A percentile compares a stretch with the other conserved stretches of the same genome.
Conservation (phyloP, 1,140 invertebrate species). For the Bradynema listronoti region DNA sequence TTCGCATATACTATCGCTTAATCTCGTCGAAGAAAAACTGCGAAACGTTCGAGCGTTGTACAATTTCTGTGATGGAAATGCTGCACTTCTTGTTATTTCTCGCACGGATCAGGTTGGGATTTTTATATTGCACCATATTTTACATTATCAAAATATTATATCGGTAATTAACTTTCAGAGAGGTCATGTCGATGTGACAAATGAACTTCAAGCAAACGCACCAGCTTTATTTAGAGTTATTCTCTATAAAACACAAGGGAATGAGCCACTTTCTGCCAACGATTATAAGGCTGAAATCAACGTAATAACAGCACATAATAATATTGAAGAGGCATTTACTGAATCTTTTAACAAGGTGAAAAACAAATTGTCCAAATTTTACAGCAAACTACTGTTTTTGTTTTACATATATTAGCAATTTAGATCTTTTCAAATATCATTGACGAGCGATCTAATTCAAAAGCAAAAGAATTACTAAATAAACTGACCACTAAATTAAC, state of each 20-base stretch:
- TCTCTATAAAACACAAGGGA: slow-evolving; percentile 49
- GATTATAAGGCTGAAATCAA: slow-evolving; percentile 49
- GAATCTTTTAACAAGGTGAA: slow-evolving; percentile 46
- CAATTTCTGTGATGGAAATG: slow-evolving; percentile 44
- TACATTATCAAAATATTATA: slow-evolving; percentile 9
- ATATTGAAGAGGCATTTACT: slow-evolving; percentile 43
- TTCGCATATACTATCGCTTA: slow-evolving; percentile 51
- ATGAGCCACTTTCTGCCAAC: slow-evolving; percentile 36
- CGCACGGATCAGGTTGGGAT: slow-evolving; percentile 45
- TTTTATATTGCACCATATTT: slow-evolving; percentile 24
- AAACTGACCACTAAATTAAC: no score
- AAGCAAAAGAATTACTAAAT: no score
- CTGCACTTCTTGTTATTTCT: slow-evolving; percentile 42
- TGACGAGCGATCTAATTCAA: no score
- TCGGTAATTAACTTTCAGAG: slow-evolving; percentile 33
- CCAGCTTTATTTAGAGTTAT: slow-evolving; percentile 42
- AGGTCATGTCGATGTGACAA: slow-evolving; percentile 46
- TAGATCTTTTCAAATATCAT: no score
- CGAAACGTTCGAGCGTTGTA: slow-evolving; percentile 44
- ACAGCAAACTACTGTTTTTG: no score
- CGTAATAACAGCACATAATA: slow-evolving; percentile 52
- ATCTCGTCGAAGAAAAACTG: slow-evolving; percentile 51
- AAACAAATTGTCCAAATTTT: no score
- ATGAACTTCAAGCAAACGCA: slow-evolving; percentile 29
- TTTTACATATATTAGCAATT: no score